Evolutionary conservation across 2,888 invertebrate genomes (phyloP).

Genomic region (Oscheius sp.): DNA sequence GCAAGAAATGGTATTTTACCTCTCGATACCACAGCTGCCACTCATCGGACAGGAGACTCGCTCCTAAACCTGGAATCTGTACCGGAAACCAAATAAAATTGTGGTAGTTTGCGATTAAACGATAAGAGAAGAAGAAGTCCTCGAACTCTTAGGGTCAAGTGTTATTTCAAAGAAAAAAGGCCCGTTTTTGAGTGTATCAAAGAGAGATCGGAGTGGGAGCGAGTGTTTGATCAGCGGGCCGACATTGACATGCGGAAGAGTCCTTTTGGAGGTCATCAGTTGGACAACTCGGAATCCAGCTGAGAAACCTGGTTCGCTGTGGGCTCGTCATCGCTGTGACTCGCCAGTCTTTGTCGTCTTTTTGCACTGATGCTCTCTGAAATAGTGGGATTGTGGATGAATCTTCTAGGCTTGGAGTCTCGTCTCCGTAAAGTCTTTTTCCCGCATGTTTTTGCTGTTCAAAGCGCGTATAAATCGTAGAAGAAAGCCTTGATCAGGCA

Average conservation of each 20-base stretch:
- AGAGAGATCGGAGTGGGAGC: too few relatives aligned
- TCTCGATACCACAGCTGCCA: constrained; percentile 59
- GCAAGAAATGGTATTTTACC: constrained; percentile 39
- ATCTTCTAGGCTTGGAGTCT: background rate
- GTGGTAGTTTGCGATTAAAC: background rate
- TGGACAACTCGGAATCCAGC: constrained; percentile 5
- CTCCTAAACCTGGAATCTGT: background rate
- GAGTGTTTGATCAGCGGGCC: too few relatives aligned
- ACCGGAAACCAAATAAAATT: background rate
- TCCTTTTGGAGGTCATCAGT: background rate
- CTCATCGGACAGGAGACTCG: constrained; percentile 41
- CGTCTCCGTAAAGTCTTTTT: constrained; percentile 3
- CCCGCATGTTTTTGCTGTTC: too few relatives aligned
- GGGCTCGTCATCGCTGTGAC: constrained; percentile 25
- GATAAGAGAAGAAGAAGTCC: constrained; percentile 8
- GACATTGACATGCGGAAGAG: background rate
- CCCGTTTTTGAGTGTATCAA: too few relatives aligned
- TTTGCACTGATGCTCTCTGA: background rate
- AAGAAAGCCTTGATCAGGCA: too few relatives aligned
- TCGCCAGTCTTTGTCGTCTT: background rate
- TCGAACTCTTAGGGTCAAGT: too few relatives aligned
- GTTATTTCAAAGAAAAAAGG: too few relatives aligned
- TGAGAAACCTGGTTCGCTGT: constrained; percentile 25
- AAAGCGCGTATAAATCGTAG: too few relatives aligned
- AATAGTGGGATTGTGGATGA: constrained; percentile 6